Evolutionary conservation across 2,113 vertebrate species (phyloP), one percentile per base, ranked within the genome.

Genomic region (Tachysurus fulvidraco): DNA sequence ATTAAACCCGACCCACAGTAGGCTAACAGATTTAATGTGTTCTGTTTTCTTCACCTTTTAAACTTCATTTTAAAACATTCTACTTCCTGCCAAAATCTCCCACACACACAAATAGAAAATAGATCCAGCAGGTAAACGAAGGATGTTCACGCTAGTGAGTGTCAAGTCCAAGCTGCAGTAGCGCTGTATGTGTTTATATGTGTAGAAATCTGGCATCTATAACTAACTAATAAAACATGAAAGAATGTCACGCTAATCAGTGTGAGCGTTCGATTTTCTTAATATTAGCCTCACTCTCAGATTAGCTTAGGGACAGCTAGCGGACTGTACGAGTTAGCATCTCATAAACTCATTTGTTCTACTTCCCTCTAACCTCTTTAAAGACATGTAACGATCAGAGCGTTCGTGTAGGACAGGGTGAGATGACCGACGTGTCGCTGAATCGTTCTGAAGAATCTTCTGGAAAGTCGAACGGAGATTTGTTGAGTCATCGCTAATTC

Each of bases 41-140:
- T 67, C 64, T 5, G n/a, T 30, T 10, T 71, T 85, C 73, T 79
- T 90, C 65, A 83, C 73, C 57, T 67, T 17, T 57, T 23, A 85
- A 90, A 90, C 23, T 44, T 12, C 55, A 71, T 30, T 86, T 90
- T 69, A 76, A 88, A 85, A 73, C 62, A 46, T 64, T 79, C 82
- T 81, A 17, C 23, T 78, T 57, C 78, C 73, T 17, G 59, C 16
- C 59, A 4, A 52, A 54, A 87, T 85, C 62, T 69, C 44, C 50
- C 77, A 16, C 73, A 78, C 59, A 52, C 14, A 13, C 16, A 9
- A 84, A 55, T 83, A 52, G 52, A 65, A n/a, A n/a, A 64, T 4
- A 64, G 4, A 28, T 11, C n/a, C 28, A 16, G 12, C 13, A 16
- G 64, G 16, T 30, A 30, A 67, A 16, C 13, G 5, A 13, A 67